Evolutionary conservation across 2,113 vertebrate species (phyloP).

Genomic region (Triplophysa rosa): DNA sequence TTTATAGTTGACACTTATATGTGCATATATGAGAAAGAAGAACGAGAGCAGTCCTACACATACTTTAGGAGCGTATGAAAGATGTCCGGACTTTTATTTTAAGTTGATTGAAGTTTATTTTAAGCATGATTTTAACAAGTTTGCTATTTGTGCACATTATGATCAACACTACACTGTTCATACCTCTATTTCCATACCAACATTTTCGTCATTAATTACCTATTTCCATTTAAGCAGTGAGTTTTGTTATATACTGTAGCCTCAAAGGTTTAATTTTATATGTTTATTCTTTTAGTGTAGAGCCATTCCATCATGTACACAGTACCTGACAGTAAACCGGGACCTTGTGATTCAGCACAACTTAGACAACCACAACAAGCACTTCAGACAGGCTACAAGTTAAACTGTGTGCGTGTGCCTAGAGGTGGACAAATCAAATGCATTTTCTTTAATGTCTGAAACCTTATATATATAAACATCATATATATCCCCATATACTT

Average conservation of each 20-base stretch:
- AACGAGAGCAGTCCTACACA: no score
- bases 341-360: constrained; percentile 33
- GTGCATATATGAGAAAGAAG: no score
- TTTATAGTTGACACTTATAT: no score
- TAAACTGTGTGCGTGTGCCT: constrained; percentile 38
- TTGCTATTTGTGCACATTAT: neutral
- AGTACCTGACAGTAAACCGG: constrained; percentile 31
- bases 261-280: neutral
- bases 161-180: no score
- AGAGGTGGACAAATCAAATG: neutral
- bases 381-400: constrained; percentile 44
- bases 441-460: neutral
- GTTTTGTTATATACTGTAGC: neutral
- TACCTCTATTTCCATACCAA: no score
- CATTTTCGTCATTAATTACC: neutral
- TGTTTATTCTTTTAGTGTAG: constrained; percentile 28
- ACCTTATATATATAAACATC: neutral
- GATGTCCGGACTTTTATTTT: no score
- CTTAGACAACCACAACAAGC: constrained; percentile 47
- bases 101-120: no score
- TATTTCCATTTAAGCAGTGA: neutral
- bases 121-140: neutral
- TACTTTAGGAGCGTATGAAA: no score
- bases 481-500: neutral
- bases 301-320: constrained; percentile 33